Percentiles rank a stretch among this genome's conserved stretches.
phyloP scores from a whole-genome alignment of 2,113 vertebrate species.

The Sminthopsis crassicaudata region DNA sequence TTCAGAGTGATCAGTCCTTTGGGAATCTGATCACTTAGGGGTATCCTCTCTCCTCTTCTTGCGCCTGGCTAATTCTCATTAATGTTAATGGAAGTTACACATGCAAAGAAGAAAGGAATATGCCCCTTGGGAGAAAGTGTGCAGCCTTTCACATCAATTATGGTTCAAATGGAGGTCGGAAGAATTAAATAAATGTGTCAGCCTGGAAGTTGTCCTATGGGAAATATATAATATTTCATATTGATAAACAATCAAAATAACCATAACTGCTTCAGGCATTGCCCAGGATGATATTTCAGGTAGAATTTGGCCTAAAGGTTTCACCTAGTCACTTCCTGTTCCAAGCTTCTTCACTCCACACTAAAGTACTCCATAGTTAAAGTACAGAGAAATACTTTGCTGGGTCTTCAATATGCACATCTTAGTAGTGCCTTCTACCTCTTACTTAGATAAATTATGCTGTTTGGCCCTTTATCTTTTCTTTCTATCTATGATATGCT shows the following conservation, averaged over 20 bases:
- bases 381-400: neutral
- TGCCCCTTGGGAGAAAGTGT: neutral
- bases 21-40: neutral
- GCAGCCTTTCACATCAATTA: neutral
- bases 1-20: neutral
- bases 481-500: slow-evolving; percentile 23
- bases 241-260: neutral
- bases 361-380: neutral
- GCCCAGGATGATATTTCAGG: neutral
- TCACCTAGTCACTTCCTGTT: neutral
- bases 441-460: neutral
- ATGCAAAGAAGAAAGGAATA: neutral
- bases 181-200: rapidly evolving
- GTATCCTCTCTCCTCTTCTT: neutral
- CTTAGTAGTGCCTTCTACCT: neutral
- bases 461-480: neutral
- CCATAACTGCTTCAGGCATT: rapidly evolving
- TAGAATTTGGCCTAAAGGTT: neutral
- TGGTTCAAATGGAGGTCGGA: rapidly evolving
- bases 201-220: neutral
- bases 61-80: rapidly evolving
- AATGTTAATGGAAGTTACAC: rapidly evolving
- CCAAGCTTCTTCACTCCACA: neutral
- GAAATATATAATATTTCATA: rapidly evolving
- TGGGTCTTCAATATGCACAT: neutral